Percentiles rank a stretch among this genome's conserved stretches.
Evolutionary conservation across 1,140 invertebrate genomes (phyloP).

Genomic region (Drepana arcuata): DNA sequence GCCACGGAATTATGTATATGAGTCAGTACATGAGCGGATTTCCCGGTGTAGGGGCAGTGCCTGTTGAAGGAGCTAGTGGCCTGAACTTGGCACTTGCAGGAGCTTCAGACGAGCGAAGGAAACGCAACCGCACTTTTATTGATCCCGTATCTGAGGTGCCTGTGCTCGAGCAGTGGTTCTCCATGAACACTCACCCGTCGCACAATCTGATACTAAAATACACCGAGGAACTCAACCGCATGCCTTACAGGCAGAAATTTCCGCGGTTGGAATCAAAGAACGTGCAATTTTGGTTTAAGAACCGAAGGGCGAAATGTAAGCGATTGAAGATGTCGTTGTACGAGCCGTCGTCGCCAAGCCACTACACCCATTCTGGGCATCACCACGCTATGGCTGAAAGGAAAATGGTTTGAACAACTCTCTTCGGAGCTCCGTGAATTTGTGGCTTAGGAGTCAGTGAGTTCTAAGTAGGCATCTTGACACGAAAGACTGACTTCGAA

Average conservation of each 20-base stretch:
- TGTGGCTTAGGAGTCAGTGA: too few species aligned
- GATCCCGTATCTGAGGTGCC: slow-evolving; percentile 98
- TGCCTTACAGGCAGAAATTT: slow-evolving; percentile 96
- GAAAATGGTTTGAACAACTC: slow-evolving; percentile 46
- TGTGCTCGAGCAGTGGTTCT: slow-evolving; percentile 96
- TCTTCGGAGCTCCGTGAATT: slow-evolving; percentile 10
- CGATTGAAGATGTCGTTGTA: slow-evolving; percentile 90
- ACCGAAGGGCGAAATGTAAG: slow-evolving; percentile 96
- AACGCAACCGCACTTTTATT: slow-evolving; percentile 98
- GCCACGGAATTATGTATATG: slow-evolving; percentile 92
- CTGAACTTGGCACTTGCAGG: slow-evolving; percentile 76
- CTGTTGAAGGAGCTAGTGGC: slow-evolving; percentile 67
- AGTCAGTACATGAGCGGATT: slow-evolving; percentile 85
- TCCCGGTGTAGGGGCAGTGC: slow-evolving; percentile 58
- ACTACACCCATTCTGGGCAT: slow-evolving; percentile 61
- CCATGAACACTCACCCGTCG: slow-evolving; percentile 97
- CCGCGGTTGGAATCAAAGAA: slow-evolving; percentile 97
- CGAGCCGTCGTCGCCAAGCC: slow-evolving; percentile 71
- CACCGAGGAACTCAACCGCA: slow-evolving; percentile 95
- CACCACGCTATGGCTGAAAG: slow-evolving; percentile 50
- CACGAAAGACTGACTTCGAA: slow-evolving; percentile 61
- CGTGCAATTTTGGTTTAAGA: slow-evolving; percentile 98
- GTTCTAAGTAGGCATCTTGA: too few species aligned
- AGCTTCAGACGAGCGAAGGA: slow-evolving; percentile 86
- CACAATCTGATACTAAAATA: slow-evolving; percentile 97